Conservation (phyloP, 2,113 vertebrate species). For the Mastomys natalensis region DNA sequence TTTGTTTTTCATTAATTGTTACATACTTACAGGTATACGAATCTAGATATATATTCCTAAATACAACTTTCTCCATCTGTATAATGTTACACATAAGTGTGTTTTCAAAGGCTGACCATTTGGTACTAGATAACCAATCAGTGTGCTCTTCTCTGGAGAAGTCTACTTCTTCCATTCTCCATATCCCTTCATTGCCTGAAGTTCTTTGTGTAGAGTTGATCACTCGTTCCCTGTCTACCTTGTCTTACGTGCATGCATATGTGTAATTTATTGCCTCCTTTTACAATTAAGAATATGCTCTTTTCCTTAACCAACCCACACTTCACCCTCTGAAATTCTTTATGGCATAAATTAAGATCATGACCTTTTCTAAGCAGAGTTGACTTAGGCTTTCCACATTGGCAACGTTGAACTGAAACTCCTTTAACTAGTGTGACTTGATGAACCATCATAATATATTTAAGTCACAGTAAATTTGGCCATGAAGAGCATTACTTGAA, state of each 20-base stretch:
- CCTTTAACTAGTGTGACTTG: neutral
- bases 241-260: neutral
- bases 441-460: neutral
- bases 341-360: neutral
- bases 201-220: neutral
- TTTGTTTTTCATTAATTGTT: neutral
- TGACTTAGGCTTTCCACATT: neutral
- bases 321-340: neutral
- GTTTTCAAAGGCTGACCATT: neutral
- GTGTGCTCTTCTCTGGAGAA: neutral
- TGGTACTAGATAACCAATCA: neutral
- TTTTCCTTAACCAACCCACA: neutral
- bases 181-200: neutral
- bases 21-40: neutral
- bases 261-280: neutral
- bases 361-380: too few species aligned
- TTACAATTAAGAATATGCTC: neutral
- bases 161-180: neutral
- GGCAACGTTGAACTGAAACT: neutral
- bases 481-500: neutral
- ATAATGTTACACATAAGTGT: neutral
- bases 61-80: neutral
- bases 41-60: neutral
- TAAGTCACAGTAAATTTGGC: neutral
- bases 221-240: neutral